Conservation (phyloP, 1,140 invertebrate genomes). For the Papilio dardanus region DNA sequence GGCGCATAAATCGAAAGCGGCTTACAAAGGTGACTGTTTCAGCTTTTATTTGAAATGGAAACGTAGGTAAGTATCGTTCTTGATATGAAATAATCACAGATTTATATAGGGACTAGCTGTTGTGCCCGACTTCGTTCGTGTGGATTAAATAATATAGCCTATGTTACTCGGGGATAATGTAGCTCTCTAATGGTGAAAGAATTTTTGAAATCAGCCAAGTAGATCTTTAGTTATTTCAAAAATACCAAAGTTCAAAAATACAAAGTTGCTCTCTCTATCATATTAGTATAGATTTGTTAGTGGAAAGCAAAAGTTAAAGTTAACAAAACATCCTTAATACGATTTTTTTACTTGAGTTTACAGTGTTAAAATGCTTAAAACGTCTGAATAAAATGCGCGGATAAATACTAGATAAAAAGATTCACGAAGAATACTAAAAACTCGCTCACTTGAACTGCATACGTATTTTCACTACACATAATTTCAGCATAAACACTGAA, state of each 20-base stretch:
- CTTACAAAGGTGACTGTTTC: slow-evolving; percentile 56
- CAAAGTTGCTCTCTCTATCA: too few relatives aligned
- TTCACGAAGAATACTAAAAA: not conserved
- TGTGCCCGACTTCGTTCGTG: not conserved
- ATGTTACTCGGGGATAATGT: too few relatives aligned
- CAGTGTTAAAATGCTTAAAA: not conserved
- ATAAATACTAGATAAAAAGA: not conserved
- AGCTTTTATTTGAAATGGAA: slow-evolving; percentile 38
- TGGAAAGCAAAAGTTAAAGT: too few relatives aligned
- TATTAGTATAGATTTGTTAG: too few relatives aligned
- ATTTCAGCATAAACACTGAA: too few relatives aligned
- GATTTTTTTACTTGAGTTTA: not conserved
- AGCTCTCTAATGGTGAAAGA: too few relatives aligned
- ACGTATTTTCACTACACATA: too few relatives aligned
- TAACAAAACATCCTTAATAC: not conserved
- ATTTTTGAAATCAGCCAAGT: too few relatives aligned
- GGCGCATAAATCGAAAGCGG: slow-evolving; percentile 58
- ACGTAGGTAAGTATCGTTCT: slow-evolving; percentile 21
- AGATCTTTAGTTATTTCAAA: too few relatives aligned
- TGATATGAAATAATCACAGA: slow-evolving; percentile 3
- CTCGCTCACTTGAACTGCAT: too few relatives aligned
- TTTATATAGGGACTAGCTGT: not conserved
- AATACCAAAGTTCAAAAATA: too few relatives aligned
- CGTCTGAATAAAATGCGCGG: not conserved
- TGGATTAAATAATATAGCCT: too few relatives aligned